A percentile compares a stretch with the other conserved stretches of the same genome.
phyloP scores from a whole-genome alignment of 2,113 vertebrate species.

The Athene cunicularia region DNA sequence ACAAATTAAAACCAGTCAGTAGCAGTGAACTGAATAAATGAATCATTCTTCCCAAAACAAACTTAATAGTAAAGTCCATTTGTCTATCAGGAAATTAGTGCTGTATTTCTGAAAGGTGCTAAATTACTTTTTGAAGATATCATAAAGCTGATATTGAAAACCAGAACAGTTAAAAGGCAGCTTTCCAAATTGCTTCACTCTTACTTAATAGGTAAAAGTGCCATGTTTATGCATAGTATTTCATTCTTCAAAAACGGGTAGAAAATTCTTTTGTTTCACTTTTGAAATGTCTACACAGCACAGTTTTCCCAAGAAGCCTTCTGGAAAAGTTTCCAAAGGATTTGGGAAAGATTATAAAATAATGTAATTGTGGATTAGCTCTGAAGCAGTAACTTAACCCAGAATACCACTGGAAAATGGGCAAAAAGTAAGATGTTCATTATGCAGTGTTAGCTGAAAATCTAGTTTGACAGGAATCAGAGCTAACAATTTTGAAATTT shows the following conservation, averaged over 20 bases:
- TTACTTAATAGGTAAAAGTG: neutral
- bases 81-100: constrained; percentile 36
- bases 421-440: neutral
- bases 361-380: constrained; percentile 33
- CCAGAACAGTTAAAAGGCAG: neutral
- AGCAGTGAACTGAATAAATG: constrained; percentile 46
- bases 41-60: constrained; percentile 55
- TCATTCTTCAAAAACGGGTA: neutral
- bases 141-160: constrained; percentile 27
- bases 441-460: neutral
- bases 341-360: constrained; percentile 29
- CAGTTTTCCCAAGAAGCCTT: constrained; percentile 26
- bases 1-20: constrained; percentile 59
- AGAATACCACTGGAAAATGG: neutral
- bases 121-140: constrained; percentile 35
- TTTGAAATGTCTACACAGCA: constrained; percentile 20
- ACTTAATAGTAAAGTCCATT: constrained; percentile 35
- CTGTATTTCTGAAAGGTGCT: constrained; percentile 30
- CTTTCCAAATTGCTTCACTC: neutral
- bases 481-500: neutral
- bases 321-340: constrained; percentile 5
- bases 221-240: neutral
- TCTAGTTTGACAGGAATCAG: neutral
- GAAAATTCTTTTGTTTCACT: constrained; percentile 22
- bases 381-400: constrained; percentile 10